Percentiles rank a stretch among this genome's conserved stretches.
phyloP scores from a whole-genome alignment of 1,140 invertebrate genomes.

The Heterodera carotae region DNA sequence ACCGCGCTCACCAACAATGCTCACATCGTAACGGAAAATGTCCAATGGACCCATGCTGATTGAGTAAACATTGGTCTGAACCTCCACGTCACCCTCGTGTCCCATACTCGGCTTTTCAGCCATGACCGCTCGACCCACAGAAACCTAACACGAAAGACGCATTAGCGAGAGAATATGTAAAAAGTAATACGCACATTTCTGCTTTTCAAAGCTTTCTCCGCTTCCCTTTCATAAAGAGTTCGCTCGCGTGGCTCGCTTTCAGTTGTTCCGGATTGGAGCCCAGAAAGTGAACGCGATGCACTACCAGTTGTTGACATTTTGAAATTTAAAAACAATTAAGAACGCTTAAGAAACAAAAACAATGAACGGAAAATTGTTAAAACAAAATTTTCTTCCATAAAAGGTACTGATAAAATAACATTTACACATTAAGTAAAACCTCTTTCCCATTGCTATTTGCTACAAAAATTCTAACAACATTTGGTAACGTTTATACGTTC shows the following conservation, averaged over 20 bases:
- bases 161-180: background rate
- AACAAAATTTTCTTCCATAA: too few species aligned
- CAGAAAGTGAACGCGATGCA: background rate
- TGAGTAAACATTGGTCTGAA: constrained; percentile 32
- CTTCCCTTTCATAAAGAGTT: background rate
- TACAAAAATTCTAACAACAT: too few species aligned
- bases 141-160: constrained; percentile 4
- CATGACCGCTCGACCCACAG: constrained; percentile 21
- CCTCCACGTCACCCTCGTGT: background rate
- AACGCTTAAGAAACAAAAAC: background rate
- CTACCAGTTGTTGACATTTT: background rate
- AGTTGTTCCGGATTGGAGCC: background rate
- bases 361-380: too few species aligned
- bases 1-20: constrained; percentile 11
- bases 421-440: too few species aligned
- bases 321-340: background rate
- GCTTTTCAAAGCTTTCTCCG: background rate
- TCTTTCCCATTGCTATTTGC: too few species aligned
- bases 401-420: background rate
- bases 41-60: background rate
- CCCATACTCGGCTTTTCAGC: constrained; percentile 1
- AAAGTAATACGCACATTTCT: background rate
- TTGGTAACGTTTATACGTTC: too few species aligned
- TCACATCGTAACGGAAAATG: constrained; percentile 31
- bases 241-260: background rate